Percentiles rank a stretch among this genome's conserved stretches.
Evolutionary conservation across 2,113 vertebrate genomes (phyloP).

Genomic region (Grantiella picta): DNA sequence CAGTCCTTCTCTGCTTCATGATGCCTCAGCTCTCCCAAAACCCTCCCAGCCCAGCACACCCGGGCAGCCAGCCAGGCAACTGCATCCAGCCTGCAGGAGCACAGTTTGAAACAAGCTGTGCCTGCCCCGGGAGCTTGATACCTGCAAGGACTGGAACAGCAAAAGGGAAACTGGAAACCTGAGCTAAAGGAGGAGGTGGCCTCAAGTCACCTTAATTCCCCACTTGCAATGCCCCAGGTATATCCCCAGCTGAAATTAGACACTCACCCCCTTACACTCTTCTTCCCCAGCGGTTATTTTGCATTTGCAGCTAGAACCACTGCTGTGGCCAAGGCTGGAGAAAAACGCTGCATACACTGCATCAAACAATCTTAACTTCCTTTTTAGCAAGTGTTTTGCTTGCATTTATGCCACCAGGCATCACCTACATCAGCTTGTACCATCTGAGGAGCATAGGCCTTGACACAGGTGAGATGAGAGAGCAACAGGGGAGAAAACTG

Average conservation of each 20-base stretch:
- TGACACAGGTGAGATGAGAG: not conserved
- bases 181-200: not conserved
- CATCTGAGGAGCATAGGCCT: not conserved
- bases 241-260: not conserved
- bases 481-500: not conserved
- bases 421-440: not conserved
- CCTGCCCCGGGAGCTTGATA: fast-evolving
- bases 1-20: not conserved
- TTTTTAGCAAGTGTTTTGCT: not conserved
- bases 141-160: not conserved
- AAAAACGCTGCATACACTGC: not conserved
- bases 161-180: not conserved
- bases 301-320: not conserved
- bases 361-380: not conserved
- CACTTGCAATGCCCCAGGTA: not conserved
- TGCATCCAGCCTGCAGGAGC: not conserved
- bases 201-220: not conserved
- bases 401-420: not conserved
- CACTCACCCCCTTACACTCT: not conserved
- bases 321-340: not conserved
- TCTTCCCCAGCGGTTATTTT: not conserved
- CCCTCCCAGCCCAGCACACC: not conserved
- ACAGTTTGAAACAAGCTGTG: not conserved
- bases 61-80: not conserved
- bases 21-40: not conserved